These are phyloP conservation scores for Clarias macrocephalus DNA, from an alignment of 2,113 vertebrate genomes.

Conservation along the genomic window DNA sequence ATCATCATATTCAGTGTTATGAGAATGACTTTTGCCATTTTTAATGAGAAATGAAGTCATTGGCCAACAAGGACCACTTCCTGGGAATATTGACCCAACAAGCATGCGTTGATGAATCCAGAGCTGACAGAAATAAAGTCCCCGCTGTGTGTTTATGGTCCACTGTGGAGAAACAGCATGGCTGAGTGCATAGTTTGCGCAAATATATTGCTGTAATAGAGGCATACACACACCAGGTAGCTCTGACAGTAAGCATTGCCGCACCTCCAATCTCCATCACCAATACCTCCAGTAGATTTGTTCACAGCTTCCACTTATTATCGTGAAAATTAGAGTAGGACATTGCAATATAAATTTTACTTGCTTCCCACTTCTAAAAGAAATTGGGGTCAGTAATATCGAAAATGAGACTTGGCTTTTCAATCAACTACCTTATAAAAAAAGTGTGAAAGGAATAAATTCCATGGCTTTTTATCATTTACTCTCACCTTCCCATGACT, in stretches of 20 bases:
- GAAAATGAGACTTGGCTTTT: conserved; percentile 41
- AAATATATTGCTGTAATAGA: conserved; percentile 27
- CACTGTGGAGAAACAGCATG: conserved; percentile 41
- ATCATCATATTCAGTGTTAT: conserved; percentile 7
- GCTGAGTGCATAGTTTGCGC: conserved; percentile 22
- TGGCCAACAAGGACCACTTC: conserved; percentile 28
- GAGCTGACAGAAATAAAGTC: conserved; percentile 35
- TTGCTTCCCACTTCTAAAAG: conserved; percentile 30
- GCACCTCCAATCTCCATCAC: conserved; percentile 4
- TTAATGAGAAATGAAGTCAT: conserved; percentile 34
- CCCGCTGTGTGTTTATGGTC: conserved; percentile 41
- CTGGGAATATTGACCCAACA: conserved; percentile 40
- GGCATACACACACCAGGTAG: conserved; percentile 18
- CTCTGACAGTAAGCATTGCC: conserved; percentile 15
- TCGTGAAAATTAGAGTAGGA: conserved; percentile 34
- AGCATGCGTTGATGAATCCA: conserved; percentile 39
- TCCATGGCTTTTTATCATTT: conserved; percentile 14
- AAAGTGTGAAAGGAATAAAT: conserved; percentile 18
- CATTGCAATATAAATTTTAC: conserved; percentile 25
- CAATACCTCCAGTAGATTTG: neutral
- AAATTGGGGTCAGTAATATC: conserved; percentile 36
- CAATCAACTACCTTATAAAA: neutral
- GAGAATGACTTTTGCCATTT: conserved; percentile 6
- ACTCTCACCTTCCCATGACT: conserved; percentile 24
- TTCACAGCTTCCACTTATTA: conserved; percentile 8